Evolutionary conservation across 2,113 vertebrate genomes (phyloP), one percentile per base, ranked within the genome.

Genomic region (Oenanthe melanoleuca): DNA sequence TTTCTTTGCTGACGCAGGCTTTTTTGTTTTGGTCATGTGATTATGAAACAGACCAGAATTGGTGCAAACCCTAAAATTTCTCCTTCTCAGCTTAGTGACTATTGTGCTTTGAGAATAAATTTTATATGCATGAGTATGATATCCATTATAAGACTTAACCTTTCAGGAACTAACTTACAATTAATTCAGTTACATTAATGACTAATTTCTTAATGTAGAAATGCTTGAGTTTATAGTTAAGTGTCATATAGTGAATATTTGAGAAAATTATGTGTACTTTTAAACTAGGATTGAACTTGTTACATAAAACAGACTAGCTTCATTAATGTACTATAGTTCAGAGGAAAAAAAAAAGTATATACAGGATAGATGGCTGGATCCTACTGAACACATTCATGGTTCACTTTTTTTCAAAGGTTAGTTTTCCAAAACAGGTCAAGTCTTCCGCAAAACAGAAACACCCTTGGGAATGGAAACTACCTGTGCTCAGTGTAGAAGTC

Each of bases 381-480:
- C 75, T 60, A 37, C n/a, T 53, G n/a, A 11, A 85, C 45, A 60
- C 22, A 49, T 70, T 56, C 6, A 4, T 80, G 85, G 56, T 56
- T 82, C 31, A 57, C 34, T 80, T 85, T 57, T 59, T 52, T 59
- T 37, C 20, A 61, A 71, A 87, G 50, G 26, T 70, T 82, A 33
- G 18, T 92, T 80, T 93, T 77, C 81, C 85, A 86, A 80, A 87
- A 73, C 64, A 78, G 71, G 75, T 72, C 60, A 86, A 65, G 52
- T 77, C 79, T 93, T 90, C 80, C 11, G 12, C 56, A 66, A 66
- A 92, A 86, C 79, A 92, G 93, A 77, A 96, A 88, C 1, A 6
- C 67, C 82, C 80, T 90, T 92, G 95, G 89, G 84, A 85, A 15
- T 96, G 88, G 89, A 92, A 94, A 88, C 88, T 95, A 45, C 75